Percentiles rank a stretch among this genome's conserved stretches.
Evolutionary conservation across 2,113 vertebrate genomes (phyloP).

Genomic region (Ciconia maguari): DNA sequence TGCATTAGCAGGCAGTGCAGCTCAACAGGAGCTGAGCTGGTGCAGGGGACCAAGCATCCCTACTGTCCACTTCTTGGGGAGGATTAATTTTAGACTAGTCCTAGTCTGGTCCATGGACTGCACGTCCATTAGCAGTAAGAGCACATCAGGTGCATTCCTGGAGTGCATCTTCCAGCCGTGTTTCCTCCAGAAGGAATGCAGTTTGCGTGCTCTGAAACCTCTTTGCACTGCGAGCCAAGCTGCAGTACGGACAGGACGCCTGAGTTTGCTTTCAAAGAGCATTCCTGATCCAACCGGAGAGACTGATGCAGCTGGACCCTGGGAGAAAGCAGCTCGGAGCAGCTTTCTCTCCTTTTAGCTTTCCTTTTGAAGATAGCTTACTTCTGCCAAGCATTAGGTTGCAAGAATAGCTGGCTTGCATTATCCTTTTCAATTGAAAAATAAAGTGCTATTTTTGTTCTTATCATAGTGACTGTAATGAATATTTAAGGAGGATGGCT

Average conservation of each 20-base stretch:
- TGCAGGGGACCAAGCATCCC: not conserved
- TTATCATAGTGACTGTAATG: not conserved
- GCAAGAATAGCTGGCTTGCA: not conserved
- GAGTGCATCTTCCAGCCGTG: not conserved
- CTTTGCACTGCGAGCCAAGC: not conserved
- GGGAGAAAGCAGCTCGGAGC: not conserved
- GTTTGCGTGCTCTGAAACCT: not conserved
- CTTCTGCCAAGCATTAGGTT: not conserved
- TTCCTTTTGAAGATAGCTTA: not conserved
- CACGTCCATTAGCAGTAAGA: not conserved
- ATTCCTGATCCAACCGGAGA: not conserved
- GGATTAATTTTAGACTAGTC: not conserved
- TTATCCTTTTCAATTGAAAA: not conserved
- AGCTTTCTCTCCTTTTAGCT: not conserved
- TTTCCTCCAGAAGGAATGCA: not conserved
- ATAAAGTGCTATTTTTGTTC: not conserved
- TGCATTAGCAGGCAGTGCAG: not conserved
- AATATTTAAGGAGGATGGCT: constrained; percentile 7
- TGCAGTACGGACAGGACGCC: not conserved
- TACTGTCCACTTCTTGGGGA: accelerated
- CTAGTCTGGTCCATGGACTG: not conserved
- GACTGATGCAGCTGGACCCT: not conserved
- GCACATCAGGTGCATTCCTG: not conserved
- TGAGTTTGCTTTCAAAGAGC: not conserved
- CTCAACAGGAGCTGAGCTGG: not conserved